Evolutionary conservation across 1,140 invertebrate species (phyloP).

Genomic region (Pseudachorutes palmiensis): DNA sequence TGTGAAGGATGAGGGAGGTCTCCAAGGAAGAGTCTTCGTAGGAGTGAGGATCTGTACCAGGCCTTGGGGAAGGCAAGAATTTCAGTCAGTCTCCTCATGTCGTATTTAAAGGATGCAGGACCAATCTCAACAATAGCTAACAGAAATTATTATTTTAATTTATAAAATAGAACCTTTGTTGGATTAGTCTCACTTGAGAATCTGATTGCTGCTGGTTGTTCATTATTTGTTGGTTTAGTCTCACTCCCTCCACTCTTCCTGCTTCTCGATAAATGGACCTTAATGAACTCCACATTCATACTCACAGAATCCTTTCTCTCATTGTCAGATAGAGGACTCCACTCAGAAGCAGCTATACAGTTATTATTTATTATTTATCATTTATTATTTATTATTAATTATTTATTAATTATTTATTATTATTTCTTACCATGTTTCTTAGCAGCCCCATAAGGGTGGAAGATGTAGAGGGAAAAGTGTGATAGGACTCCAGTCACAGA

Average conservation of each 20-base stretch:
- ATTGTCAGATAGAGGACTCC: constrained; percentile 75
- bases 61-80: constrained; percentile 96
- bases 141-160: constrained; percentile 39
- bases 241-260: constrained; percentile 50
- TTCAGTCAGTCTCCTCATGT: constrained; percentile 94
- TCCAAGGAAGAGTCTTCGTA: constrained; percentile 83
- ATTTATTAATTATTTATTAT: not conserved
- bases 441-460: constrained; percentile 89
- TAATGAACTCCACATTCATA: constrained; percentile 94
- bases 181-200: constrained; percentile 70
- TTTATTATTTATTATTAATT: constrained; percentile 25
- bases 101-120: constrained; percentile 97
- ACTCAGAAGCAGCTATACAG: constrained; percentile 51
- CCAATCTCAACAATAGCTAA: constrained; percentile 93
- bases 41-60: constrained; percentile 90
- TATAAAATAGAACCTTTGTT: constrained; percentile 25
- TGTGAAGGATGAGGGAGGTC: constrained; percentile 59
- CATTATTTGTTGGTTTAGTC: constrained; percentile 43
- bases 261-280: constrained; percentile 84
- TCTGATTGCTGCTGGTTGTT: constrained; percentile 68
- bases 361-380: not conserved
- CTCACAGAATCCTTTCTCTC: constrained; percentile 91
- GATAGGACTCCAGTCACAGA: constrained; percentile 90
- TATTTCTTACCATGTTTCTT: constrained; percentile 59
- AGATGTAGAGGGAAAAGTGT: constrained; percentile 95